Conservation (phyloP, 2,797 vertebrate species). For the Odontamblyopus lacepedii region DNA sequence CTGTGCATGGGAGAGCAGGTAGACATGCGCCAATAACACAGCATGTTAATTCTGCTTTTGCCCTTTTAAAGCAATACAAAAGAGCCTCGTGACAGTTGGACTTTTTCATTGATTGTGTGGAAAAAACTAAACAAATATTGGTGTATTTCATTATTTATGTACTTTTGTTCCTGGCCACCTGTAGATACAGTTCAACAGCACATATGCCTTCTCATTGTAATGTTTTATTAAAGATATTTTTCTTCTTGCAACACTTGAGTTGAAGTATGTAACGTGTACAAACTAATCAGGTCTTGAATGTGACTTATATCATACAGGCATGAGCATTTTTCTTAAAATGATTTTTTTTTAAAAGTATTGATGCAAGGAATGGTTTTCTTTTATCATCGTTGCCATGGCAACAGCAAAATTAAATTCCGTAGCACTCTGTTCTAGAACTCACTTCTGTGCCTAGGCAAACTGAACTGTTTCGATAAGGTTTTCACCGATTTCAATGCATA, state of each 20-base stretch:
- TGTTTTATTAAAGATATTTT: slow-evolving; percentile 13
- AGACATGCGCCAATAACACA: slow-evolving; percentile 58
- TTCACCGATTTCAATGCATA: too few relatives aligned
- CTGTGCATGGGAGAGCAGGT: slow-evolving; percentile 53
- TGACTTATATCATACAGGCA: too few relatives aligned
- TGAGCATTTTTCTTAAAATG: too few relatives aligned
- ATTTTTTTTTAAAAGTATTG: too few relatives aligned
- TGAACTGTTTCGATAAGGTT: too few relatives aligned
- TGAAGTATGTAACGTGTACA: slow-evolving; percentile 2
- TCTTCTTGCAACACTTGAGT: slow-evolving; percentile 15
- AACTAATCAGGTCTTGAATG: not conserved
- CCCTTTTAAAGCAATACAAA: slow-evolving; percentile 21
- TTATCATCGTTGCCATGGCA: too few relatives aligned
- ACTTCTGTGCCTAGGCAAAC: too few relatives aligned
- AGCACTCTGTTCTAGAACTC: too few relatives aligned
- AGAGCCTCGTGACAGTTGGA: not conserved
- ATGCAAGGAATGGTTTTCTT: too few relatives aligned
- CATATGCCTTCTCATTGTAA: not conserved
- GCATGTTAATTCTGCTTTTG: slow-evolving; percentile 48
- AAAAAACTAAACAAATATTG: not conserved
- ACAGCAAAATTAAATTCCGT: too few relatives aligned
- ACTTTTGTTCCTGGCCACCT: not conserved
- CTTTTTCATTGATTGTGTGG: not conserved
- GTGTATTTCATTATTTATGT: slow-evolving; percentile 22
- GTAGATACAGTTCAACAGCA: not conserved